Conservation (phyloP, 2,797 vertebrate species). For the Notamacropus eugenii region DNA sequence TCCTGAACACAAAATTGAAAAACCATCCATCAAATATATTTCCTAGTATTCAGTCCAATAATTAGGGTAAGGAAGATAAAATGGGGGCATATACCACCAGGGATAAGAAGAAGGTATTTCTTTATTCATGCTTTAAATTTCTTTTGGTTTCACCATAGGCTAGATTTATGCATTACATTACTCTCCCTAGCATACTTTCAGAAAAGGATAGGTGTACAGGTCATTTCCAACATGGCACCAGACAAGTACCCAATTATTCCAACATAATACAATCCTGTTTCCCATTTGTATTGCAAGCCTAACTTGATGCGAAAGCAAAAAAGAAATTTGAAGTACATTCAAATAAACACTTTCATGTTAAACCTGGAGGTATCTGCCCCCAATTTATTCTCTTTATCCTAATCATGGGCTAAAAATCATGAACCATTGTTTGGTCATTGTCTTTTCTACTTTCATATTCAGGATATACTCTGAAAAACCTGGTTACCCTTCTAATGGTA, state of each 20-base stretch:
- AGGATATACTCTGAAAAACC: neutral
- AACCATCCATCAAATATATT: neutral
- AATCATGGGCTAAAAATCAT: neutral
- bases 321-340: neutral
- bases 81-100: neutral
- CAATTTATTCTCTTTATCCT: neutral
- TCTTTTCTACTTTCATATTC: neutral
- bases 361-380: neutral
- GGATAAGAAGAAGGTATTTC: neutral
- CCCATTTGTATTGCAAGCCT: neutral
- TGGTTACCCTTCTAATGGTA: neutral
- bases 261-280: neutral
- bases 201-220: neutral
- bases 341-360: neutral
- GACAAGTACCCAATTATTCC: neutral
- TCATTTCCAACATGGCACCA: neutral
- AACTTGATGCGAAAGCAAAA: neutral
- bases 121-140: neutral
- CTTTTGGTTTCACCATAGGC: neutral
- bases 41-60: neutral
- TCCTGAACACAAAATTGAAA: slow-evolving; percentile 22
- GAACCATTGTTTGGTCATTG: neutral
- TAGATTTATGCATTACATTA: neutral
- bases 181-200: neutral
- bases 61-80: neutral